These are phyloP conservation scores for Equus quagga DNA, from an alignment of 2,113 vertebrate species.

Conservation along the genomic window DNA sequence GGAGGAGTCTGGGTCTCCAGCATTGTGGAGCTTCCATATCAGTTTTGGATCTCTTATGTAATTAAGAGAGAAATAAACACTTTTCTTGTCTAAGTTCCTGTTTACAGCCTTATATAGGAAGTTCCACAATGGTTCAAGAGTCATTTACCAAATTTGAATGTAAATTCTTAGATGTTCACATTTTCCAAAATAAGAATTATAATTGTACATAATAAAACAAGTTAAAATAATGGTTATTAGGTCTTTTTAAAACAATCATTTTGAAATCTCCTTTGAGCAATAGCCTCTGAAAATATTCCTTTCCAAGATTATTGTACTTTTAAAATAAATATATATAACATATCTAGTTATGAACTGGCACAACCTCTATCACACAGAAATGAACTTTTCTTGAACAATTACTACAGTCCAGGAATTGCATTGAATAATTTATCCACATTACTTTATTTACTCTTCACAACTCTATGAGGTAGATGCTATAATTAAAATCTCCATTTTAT, in stretches of 20 bases:
- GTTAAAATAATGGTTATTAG: background rate
- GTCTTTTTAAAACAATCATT: background rate
- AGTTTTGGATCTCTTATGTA: background rate
- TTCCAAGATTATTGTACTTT: background rate
- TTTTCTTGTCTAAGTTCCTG: background rate
- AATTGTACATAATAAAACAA: background rate
- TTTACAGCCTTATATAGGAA: background rate
- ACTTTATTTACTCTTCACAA: background rate
- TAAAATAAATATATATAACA: background rate
- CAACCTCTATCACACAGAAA: background rate
- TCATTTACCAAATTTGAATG: background rate
- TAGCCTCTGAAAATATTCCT: background rate
- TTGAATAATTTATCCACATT: background rate
- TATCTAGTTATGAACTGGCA: background rate
- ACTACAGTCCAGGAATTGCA: background rate
- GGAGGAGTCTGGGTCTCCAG: background rate
- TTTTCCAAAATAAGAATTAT: background rate
- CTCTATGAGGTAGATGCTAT: background rate
- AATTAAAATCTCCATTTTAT: background rate
- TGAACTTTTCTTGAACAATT: background rate
- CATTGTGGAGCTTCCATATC: background rate
- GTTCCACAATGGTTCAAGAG: background rate
- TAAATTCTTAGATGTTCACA: background rate
- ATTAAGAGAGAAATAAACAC: background rate
- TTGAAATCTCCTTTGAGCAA: background rate